Percentiles rank a stretch among this genome's conserved stretches.
Conservation (phyloP, 2,113 vertebrate species). For the Otocyon megalotis region DNA sequence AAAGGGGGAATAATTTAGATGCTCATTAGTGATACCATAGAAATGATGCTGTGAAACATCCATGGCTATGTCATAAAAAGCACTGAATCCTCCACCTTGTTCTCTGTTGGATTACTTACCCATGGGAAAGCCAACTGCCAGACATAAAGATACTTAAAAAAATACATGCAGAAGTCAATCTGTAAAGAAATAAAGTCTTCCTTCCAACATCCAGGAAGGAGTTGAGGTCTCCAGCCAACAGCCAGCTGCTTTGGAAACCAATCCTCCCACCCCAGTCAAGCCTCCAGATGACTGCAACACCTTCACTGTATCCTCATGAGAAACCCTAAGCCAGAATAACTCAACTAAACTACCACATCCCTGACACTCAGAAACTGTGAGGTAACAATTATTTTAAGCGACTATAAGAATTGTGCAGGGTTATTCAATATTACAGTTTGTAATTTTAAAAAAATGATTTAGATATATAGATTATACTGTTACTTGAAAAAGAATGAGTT, state of each 20-base stretch:
- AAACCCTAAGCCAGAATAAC: background rate
- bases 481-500: background rate
- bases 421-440: background rate
- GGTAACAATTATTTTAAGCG: slow-evolving; percentile 4
- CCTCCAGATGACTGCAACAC: background rate
- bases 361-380: background rate
- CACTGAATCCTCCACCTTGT: background rate
- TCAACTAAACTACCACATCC: background rate
- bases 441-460: background rate
- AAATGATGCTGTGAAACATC: background rate
- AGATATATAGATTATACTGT: background rate
- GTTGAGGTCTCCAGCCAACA: background rate
- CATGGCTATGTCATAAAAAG: background rate
- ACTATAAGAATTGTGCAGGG: background rate
- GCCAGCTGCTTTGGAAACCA: background rate
- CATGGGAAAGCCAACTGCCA: background rate
- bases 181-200: background rate
- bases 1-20: background rate
- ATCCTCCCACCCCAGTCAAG: background rate
- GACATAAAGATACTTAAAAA: background rate
- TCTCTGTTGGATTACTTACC: background rate
- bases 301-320: background rate
- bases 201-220: background rate
- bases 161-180: background rate
- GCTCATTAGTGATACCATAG: background rate